These are phyloP conservation scores for Solenopsis fugax DNA, from an alignment of 1,140 invertebrate species.

Conservation along the genomic window DNA sequence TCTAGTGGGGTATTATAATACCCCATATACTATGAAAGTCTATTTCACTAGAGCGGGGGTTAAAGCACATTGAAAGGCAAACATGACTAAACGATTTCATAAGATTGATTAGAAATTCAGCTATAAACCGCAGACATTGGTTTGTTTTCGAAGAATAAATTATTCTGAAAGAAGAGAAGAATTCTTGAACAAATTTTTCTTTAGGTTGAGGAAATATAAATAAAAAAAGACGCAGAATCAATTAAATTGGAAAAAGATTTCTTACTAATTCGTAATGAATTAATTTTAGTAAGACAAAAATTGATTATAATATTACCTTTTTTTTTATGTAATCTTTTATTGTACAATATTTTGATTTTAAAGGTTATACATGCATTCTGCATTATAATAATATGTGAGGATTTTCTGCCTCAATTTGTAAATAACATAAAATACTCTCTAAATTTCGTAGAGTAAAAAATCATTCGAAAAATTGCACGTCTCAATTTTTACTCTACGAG, in stretches of 20 bases:
- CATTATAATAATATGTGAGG: not conserved
- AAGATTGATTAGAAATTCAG: too few species aligned
- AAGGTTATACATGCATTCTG: not conserved
- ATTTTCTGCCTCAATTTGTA: not conserved
- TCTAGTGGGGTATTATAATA: too few species aligned
- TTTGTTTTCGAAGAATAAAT: too few species aligned
- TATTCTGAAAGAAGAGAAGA: not conserved
- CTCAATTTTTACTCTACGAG: too few species aligned
- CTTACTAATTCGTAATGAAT: not conserved
- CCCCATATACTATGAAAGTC: too few species aligned
- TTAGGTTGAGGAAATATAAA: not conserved
- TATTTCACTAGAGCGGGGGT: too few species aligned
- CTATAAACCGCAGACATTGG: too few species aligned
- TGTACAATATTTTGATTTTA: not conserved
- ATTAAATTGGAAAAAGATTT: not conserved
- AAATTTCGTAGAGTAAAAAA: too few species aligned
- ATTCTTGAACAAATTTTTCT: not conserved
- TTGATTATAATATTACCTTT: not conserved
- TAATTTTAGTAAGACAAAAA: not conserved
- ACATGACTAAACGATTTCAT: too few species aligned
- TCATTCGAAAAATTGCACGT: too few species aligned
- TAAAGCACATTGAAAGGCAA: too few species aligned
- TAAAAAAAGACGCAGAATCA: not conserved
- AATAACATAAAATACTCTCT: too few species aligned
- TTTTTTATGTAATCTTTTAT: not conserved